phyloP scores from a whole-genome alignment of 2,113 vertebrate genomes.

The Psophia crepitans region DNA sequence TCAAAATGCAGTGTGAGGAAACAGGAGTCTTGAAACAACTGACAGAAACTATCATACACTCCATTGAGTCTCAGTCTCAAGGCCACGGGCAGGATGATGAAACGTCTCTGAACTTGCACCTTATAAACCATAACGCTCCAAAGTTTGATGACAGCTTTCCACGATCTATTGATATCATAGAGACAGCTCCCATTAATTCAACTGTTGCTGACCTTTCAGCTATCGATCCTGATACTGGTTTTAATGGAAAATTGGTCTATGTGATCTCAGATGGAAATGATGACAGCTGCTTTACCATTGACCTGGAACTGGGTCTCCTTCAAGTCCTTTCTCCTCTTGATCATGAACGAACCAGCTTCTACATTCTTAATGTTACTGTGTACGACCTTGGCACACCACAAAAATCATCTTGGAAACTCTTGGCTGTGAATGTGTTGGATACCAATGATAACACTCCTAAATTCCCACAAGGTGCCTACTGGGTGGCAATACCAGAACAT shows the following conservation, averaged over 20 bases:
- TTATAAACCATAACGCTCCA: constrained; percentile 85
- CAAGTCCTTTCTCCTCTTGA: constrained; percentile 83
- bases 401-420: constrained; percentile 88
- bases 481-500: constrained; percentile 83
- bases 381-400: constrained; percentile 89
- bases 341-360: constrained; percentile 86
- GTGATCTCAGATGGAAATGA: constrained; percentile 90
- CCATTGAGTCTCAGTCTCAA: constrained; percentile 78
- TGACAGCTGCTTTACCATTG: constrained; percentile 87
- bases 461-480: constrained; percentile 85
- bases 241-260: constrained; percentile 87
- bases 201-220: constrained; percentile 82
- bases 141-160: constrained; percentile 84
- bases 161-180: constrained; percentile 83
- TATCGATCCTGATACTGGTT: constrained; percentile 84
- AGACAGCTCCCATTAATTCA: constrained; percentile 78
- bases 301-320: constrained; percentile 86
- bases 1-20: constrained; percentile 82
- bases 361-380: constrained; percentile 92
- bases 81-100: constrained; percentile 80
- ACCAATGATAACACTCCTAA: constrained; percentile 88
- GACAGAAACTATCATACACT: constrained; percentile 87
- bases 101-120: constrained; percentile 80
- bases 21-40: constrained; percentile 85
- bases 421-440: constrained; percentile 89